Evolutionary conservation across 2,113 vertebrate species (phyloP), one percentile per base, ranked within the genome.

Genomic region (Lasiurus borealis): DNA sequence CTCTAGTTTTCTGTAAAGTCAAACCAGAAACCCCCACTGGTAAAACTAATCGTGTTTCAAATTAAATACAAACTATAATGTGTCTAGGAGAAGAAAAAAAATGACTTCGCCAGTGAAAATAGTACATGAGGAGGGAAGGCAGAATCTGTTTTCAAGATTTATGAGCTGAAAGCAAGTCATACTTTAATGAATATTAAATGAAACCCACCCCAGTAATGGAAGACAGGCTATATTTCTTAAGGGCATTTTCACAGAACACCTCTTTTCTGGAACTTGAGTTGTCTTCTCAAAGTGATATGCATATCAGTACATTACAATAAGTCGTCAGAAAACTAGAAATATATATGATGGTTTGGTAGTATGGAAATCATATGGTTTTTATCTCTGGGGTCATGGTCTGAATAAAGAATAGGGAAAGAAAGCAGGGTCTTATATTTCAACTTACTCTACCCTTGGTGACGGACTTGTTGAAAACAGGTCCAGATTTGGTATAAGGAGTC

Each of bases 1-100:
- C 90, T 72, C n/a, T 89, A 73, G 95, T 97, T 97, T 88, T 78
- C 91, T 88, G 6, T 92, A 78, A 97, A 96, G 66, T 40, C 82
- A 96, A 93, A 78, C 88, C 78, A 90, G 95, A 93, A 88, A 27
- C 52, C 62, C 82, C 75, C 59, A 80, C 48, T 71, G 78, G 88
- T 48, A 76, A 88, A 83, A 75, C 54, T 93, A 96, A 84, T 94
- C 86, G 91, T 34, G 54, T 66, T 62, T 95, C 73, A n/a, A 80
- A 95, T 93, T 95, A 96, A 96, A 88, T 81, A 93, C 64, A 94
- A 94, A 64, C 64, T 88, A 59, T 64, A 75, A 90, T 92, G 34
- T 96, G 95, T 96, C 95, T 66, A 73, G 85, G 68, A 85, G 88
- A 93, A 92, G 90, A 88, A 93, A 92, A 72, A 92, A 96, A 78